A percentile compares a stretch with the other conserved stretches of the same genome.
Conservation (phyloP, 2,797 vertebrate genomes). For the Acanthurus tractus region DNA sequence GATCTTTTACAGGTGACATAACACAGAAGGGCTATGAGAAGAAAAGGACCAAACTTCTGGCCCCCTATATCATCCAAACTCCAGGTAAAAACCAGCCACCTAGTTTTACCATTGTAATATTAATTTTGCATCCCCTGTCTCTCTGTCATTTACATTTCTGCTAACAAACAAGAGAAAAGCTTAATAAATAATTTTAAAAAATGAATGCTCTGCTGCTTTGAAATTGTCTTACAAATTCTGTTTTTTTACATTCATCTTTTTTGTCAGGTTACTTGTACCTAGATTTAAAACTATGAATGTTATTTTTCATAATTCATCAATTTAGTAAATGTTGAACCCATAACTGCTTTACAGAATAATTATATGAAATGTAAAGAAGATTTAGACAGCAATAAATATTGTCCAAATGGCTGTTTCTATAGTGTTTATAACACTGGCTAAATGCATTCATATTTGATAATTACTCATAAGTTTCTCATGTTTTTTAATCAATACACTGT, state of each 20-base stretch:
- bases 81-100: slow-evolving; percentile 86
- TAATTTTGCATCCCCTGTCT: neutral
- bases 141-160: neutral
- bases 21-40: slow-evolving; percentile 99
- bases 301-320: neutral
- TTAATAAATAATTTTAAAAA: neutral
- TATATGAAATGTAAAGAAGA: neutral
- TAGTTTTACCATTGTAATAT: neutral
- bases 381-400: neutral
- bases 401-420: slow-evolving; percentile 3
- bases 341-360: neutral
- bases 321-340: neutral
- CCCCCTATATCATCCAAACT: slow-evolving; percentile 89
- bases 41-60: slow-evolving; percentile 95
- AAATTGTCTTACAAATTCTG: neutral
- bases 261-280: neutral
- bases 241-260: neutral
- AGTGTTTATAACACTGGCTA: neutral
- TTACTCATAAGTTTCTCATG: neutral
- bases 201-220: neutral
- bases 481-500: neutral
- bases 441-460: too few relatives aligned
- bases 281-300: neutral
- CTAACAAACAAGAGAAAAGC: neutral
- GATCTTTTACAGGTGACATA: slow-evolving; percentile 91